Conservation (phyloP, 2,113 vertebrate genomes). For the Hyperopisus bebe region DNA sequence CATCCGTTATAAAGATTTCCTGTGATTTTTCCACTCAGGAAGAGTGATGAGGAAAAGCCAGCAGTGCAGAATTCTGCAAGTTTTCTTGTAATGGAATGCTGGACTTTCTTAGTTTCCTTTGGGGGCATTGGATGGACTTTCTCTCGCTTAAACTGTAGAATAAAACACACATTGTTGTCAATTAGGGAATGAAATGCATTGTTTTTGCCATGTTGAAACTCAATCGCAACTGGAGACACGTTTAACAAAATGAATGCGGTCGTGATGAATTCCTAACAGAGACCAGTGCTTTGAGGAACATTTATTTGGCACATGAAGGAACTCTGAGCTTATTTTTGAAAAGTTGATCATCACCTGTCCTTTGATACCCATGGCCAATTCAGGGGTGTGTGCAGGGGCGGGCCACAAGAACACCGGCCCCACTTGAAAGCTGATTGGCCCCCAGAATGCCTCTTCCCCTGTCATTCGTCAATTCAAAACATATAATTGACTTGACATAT, state of each 20-base stretch:
- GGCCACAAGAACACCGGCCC: neutral
- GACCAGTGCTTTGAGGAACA: neutral
- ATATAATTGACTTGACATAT: neutral
- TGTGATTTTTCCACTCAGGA: slow-evolving; percentile 9
- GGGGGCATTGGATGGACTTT: neutral
- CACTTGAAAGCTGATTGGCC: neutral
- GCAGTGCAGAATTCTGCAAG: neutral
- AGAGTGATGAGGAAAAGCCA: neutral
- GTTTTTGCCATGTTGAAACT: neutral
- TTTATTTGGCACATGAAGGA: neutral
- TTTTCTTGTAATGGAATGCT: neutral
- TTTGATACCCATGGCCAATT: neutral
- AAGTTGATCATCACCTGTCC: neutral
- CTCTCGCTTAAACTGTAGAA: neutral
- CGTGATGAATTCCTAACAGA: neutral
- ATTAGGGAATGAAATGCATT: neutral
- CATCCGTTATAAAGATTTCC: neutral
- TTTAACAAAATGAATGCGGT: neutral
- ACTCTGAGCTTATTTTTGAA: neutral
- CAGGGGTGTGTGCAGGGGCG: neutral
- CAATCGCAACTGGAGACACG: neutral
- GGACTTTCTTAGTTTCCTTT: neutral
- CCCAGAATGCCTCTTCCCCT: neutral
- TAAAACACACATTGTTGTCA: neutral
- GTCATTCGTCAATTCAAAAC: neutral